Evolutionary conservation across 2,113 vertebrate species (phyloP).

Genomic region (Carlito syrichta): DNA sequence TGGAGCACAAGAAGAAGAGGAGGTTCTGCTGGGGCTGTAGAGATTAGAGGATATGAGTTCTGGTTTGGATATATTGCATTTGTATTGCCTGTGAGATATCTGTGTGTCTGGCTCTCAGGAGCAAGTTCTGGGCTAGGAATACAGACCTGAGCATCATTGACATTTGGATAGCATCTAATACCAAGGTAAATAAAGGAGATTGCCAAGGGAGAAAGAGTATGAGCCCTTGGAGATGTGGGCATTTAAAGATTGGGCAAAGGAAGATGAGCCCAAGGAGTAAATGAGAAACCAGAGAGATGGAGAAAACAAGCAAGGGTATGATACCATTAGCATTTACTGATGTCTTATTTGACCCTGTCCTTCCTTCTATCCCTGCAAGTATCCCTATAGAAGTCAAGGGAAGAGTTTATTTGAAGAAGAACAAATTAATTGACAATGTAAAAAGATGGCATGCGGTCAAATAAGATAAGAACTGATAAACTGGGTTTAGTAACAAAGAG

Average conservation of each 20-base stretch:
- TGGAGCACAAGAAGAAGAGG: neutral
- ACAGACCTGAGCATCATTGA: neutral
- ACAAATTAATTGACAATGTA: neutral
- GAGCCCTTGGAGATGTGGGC: neutral
- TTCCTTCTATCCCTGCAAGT: neutral
- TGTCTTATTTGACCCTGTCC: neutral
- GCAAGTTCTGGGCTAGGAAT: neutral
- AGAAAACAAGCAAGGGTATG: neutral
- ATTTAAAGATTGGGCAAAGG: neutral
- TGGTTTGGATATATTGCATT: neutral
- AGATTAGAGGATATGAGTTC: neutral
- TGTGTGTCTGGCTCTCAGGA: neutral
- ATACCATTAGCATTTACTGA: neutral
- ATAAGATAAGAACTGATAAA: neutral
- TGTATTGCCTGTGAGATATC: neutral
- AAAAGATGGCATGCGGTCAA: neutral
- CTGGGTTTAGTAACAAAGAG: neutral
- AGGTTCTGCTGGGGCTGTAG: neutral
- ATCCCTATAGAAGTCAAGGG: neutral
- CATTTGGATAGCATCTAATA: conserved; percentile 9
- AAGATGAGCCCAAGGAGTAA: neutral
- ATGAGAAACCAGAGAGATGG: neutral
- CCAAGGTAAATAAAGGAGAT: neutral
- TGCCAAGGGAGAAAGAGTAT: neutral
- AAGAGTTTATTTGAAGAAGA: conserved; percentile 27